Base-by-base conservation (phyloP, 53 echinoderm and acorn worm genomes). In the Mesocentrotus franciscanus region DNA sequence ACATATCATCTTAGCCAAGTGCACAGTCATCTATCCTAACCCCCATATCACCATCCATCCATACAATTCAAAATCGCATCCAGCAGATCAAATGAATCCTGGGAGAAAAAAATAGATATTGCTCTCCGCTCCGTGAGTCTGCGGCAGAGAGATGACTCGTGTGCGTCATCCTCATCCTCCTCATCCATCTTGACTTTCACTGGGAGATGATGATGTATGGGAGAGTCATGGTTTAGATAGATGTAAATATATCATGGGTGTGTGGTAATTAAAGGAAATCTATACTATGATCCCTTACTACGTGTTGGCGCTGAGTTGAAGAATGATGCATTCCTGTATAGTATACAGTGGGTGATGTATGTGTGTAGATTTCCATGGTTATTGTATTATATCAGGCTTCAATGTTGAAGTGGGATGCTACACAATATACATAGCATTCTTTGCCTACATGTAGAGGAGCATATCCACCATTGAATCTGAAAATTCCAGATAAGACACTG, bases 21-120 rank as follows among this genome's bases (percentile, higher is more conserved):
- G 81, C 81, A 81, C 42, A 81, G 81, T 81, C 81, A 81, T 81
- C 81, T 39, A 39, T 81, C 81, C 81, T 81, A 42, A 42, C 49
- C 81, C 42, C 29, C 76, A 12, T 81, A 42, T 20, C 81, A 49
- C 36, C 81, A 81, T 81, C 81, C 49, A 81, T 6, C 36, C 42
- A 22, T 81, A 42, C 81, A 16, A 81, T 81, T 81, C 81, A 81
- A 6, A 81, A 81, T 81, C 81, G 8, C 81, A 42, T 81, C 81
- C 42, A 42, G 36, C 39, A 16, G 81, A 81, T 81, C 39, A 39
- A 42, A 39, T 81, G 81, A 81, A 81, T 29, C 81, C 7, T 1
- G 39, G 81, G 29, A 81, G 81, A 42, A 81, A 81, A 42, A 42
- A 81, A 14, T 14, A 81, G 30, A 74, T 81, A 39, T 42, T 81